Conservation (phyloP, 2,888 invertebrate species). For the Nomada fucata region DNA sequence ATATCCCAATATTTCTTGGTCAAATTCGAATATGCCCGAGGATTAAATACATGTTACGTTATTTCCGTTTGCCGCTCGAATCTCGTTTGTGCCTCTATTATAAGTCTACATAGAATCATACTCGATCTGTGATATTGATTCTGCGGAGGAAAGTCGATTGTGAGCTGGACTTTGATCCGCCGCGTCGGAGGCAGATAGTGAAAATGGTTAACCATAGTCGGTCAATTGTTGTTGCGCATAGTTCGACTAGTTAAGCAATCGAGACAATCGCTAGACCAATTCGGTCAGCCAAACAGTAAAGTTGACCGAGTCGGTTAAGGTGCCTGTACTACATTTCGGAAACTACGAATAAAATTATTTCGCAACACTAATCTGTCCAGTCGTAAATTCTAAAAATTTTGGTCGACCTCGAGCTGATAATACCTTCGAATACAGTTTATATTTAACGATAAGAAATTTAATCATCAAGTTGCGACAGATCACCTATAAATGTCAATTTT, state of each 20-base stretch:
- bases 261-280: slow-evolving; percentile 54
- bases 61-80: too few species aligned
- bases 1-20: too few species aligned
- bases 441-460: not conserved
- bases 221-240: slow-evolving; percentile 26
- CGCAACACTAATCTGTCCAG: not conserved
- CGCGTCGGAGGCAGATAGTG: not conserved
- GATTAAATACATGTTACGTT: too few species aligned
- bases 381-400: too few species aligned
- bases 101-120: not conserved
- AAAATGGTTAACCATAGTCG: slow-evolving; percentile 48
- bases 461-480: too few species aligned
- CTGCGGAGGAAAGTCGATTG: not conserved
- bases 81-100: not conserved
- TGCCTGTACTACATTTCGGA: slow-evolving; percentile 27
- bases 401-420: not conserved
- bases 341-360: slow-evolving; percentile 14
- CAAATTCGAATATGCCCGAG: too few species aligned
- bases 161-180: not conserved
- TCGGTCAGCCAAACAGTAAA: slow-evolving; percentile 48
- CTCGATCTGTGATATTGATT: not conserved
- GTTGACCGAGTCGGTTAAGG: slow-evolving; percentile 52
- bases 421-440: not conserved
- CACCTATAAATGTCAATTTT: too few species aligned
- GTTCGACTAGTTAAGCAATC: slow-evolving; percentile 31